Percentiles rank a stretch among this genome's conserved stretches.
These are phyloP conservation scores for Brachyalestes nurse DNA, from an alignment of 2,797 vertebrate species.

Conservation along the genomic window DNA sequence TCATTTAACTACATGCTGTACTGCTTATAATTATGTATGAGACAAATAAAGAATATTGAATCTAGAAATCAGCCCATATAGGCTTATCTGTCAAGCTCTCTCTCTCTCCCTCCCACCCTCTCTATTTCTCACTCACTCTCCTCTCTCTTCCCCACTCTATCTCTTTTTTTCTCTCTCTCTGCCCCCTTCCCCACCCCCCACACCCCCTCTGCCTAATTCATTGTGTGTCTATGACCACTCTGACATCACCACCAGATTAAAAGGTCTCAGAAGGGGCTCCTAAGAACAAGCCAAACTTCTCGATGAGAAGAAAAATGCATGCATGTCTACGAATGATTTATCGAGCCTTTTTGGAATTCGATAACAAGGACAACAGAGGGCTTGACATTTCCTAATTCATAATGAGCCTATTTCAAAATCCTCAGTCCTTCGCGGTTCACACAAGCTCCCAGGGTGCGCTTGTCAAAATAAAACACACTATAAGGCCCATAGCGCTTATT, in stretches of 20 bases:
- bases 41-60: no score
- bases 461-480: not conserved
- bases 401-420: conserved; percentile 30
- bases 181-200: not conserved
- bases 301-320: not conserved
- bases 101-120: not conserved
- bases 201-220: not conserved
- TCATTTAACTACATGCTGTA: no score
- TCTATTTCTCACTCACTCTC: not conserved
- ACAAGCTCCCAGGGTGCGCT: conserved; percentile 1
- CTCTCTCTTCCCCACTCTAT: no score
- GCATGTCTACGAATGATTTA: not conserved
- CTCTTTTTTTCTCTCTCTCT: not conserved
- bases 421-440: not conserved
- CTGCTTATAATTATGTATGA: no score
- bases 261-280: not conserved
- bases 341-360: not conserved
- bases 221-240: not conserved
- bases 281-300: not conserved
- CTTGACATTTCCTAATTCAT: conserved; percentile 18
- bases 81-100: not conserved
- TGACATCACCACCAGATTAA: not conserved
- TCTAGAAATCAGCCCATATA: not conserved
- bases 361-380: conserved; percentile 9
- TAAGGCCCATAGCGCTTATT: not conserved